Conservation (phyloP, 2,113 vertebrate genomes). For the Oryzias javanicus region DNA sequence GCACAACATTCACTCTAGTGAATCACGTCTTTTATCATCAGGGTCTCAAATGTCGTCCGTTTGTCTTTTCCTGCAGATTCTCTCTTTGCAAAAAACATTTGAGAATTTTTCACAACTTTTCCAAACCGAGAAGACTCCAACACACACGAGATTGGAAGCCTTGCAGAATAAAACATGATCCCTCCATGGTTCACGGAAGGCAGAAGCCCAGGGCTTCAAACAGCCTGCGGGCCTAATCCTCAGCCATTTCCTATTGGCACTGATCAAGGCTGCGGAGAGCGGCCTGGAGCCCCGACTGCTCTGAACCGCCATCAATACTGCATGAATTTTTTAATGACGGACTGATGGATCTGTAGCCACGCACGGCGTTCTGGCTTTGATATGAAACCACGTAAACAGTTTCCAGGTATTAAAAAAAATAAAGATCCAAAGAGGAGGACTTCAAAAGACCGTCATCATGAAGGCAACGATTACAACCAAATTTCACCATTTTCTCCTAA, state of each 20-base stretch:
- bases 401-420: conserved; percentile 19
- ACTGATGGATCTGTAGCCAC: conserved; percentile 19
- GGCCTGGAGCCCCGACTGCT: conserved; percentile 28
- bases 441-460: conserved; percentile 5
- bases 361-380: conserved; percentile 16
- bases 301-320: conserved; percentile 17
- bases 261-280: conserved; percentile 46
- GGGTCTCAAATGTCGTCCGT: not conserved
- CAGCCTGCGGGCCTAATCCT: conserved; percentile 62
- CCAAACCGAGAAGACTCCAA: conserved; percentile 30
- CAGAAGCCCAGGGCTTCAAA: conserved; percentile 55
- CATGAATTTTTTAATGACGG: conserved; percentile 22
- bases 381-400: conserved; percentile 9
- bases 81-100: conserved; percentile 18
- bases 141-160: conserved; percentile 23
- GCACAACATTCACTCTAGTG: not conserved
- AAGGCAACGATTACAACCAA: not conserved
- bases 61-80: not conserved
- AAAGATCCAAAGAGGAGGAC: conserved; percentile 3
- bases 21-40: not conserved
- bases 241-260: conserved; percentile 68
- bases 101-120: conserved; percentile 13
- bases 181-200: conserved; percentile 35
- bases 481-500: no score
- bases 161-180: conserved; percentile 45